Percentiles rank a stretch among this genome's conserved stretches.
These are phyloP conservation scores for Spodoptera picta DNA, from an alignment of 2,888 invertebrate genomes.

Conservation along the genomic window DNA sequence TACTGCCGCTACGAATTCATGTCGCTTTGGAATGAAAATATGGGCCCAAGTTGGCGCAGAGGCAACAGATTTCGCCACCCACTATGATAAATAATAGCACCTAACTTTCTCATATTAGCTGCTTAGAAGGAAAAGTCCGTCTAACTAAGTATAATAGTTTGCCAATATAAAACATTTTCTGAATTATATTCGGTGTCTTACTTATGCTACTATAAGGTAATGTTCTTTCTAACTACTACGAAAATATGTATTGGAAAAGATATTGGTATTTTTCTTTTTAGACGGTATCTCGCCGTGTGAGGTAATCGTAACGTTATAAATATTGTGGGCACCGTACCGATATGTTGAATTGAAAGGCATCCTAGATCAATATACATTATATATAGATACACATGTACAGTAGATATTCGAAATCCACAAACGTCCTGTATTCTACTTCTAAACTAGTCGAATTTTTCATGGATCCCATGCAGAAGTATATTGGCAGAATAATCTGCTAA, in stretches of 20 bases:
- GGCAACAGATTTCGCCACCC: conserved; percentile 62
- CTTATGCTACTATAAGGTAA: conserved; percentile 5
- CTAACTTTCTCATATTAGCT: conserved; percentile 53
- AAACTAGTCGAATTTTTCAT: conserved; percentile 29
- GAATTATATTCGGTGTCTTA: conserved; percentile 43
- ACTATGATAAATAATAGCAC: conserved; percentile 60
- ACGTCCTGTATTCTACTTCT: conserved; percentile 9
- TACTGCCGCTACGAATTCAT: conserved; percentile 59
- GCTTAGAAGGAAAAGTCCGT: conserved; percentile 44
- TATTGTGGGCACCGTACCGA: too few species aligned
- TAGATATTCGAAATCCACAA: too few species aligned
- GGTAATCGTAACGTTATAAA: too few species aligned
- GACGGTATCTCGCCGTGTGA: too few species aligned
- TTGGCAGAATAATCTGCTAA: conserved; percentile 44
- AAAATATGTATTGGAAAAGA: too few species aligned
- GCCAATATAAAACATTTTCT: conserved; percentile 32
- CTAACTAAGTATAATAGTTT: conserved; percentile 51
- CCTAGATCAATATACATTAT: too few species aligned
- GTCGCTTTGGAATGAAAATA: conserved; percentile 61
- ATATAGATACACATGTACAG: too few species aligned
- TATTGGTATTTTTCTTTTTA: too few species aligned
- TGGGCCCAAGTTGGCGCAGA: conserved; percentile 57
- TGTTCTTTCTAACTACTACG: too few species aligned
- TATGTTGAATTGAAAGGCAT: too few species aligned
- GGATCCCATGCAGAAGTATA: conserved; percentile 22